Conservation (phyloP, 1,140 invertebrate genomes). For the Dreissena polymorpha region DNA sequence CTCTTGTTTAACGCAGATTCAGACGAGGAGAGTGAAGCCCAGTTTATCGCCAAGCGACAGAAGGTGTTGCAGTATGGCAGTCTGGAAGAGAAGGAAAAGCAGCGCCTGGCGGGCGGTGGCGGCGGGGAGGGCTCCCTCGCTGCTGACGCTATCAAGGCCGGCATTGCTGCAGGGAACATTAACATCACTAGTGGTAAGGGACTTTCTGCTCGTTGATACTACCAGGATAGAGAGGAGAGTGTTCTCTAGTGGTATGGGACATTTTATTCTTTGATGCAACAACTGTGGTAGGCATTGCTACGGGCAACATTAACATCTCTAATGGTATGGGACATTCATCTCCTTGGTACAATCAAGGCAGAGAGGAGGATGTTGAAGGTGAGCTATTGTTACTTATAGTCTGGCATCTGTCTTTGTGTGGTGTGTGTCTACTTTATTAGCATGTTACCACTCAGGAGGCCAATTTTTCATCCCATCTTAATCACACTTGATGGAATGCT, state of each 20-base stretch:
- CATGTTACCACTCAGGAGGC: too few relatives aligned
- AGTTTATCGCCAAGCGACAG: slow-evolving; percentile 87
- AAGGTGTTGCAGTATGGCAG: slow-evolving; percentile 91
- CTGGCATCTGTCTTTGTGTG: too few relatives aligned
- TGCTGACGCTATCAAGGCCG: slow-evolving; percentile 78
- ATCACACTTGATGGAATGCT: too few relatives aligned
- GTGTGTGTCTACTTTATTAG: too few relatives aligned
- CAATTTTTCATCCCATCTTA: too few relatives aligned
- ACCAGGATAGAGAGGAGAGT: slow-evolving; percentile 73
- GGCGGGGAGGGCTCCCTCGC: slow-evolving; percentile 60
- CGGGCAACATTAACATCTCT: slow-evolving; percentile 39
- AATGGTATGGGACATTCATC: too few relatives aligned
- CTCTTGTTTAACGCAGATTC: slow-evolving; percentile 78
- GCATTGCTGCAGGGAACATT: slow-evolving; percentile 55
- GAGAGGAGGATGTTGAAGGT: too few relatives aligned
- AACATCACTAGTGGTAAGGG: slow-evolving; percentile 18
- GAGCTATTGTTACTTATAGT: too few relatives aligned
- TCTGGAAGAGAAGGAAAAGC: slow-evolving; percentile 88
- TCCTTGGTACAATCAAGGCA: too few relatives aligned
- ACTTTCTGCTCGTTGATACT: too few relatives aligned
- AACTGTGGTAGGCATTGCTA: slow-evolving; percentile 77
- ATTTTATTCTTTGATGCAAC: too few relatives aligned
- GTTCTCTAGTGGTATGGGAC: slow-evolving; percentile 59
- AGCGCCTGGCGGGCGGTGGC: slow-evolving; percentile 79
- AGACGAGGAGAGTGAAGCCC: slow-evolving; percentile 88